phyloP scores from a whole-genome alignment of 2,797 vertebrate species.

The Pyrocephalus nanus region DNA sequence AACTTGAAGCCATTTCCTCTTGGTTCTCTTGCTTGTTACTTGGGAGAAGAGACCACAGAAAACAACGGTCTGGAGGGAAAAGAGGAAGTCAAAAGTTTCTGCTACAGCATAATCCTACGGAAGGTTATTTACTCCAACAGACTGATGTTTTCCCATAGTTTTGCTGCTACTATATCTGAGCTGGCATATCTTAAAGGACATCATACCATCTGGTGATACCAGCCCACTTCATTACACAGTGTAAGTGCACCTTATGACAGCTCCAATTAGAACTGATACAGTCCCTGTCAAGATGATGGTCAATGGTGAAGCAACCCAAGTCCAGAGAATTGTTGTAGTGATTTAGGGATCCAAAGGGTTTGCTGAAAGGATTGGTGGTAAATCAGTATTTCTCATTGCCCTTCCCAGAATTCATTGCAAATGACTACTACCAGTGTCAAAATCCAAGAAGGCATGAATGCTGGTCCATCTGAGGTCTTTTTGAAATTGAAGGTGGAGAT shows the following conservation, averaged over 20 bases:
- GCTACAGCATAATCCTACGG: neutral
- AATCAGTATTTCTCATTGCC: neutral
- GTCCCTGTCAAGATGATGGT: neutral
- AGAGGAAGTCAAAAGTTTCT: neutral
- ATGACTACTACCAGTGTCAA: neutral
- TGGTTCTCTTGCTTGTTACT: accelerated
- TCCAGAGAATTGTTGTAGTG: neutral
- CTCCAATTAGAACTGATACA: neutral
- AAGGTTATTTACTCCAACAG: neutral
- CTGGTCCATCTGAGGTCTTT: neutral
- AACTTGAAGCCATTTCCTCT: neutral
- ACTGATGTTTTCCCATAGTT: neutral
- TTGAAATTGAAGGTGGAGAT: neutral
- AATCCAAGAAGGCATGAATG: neutral
- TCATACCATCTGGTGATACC: accelerated
- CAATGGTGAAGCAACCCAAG: neutral
- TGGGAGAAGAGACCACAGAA: neutral
- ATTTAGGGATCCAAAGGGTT: neutral
- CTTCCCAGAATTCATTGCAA: neutral
- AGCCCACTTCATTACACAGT: neutral
- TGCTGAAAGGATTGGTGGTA: neutral
- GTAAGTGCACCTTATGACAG: neutral
- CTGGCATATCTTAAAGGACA: neutral
- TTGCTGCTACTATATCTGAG: neutral
- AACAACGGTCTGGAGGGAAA: neutral